phyloP scores from a whole-genome alignment of 2,888 invertebrate species.

The Belgica antarctica region DNA sequence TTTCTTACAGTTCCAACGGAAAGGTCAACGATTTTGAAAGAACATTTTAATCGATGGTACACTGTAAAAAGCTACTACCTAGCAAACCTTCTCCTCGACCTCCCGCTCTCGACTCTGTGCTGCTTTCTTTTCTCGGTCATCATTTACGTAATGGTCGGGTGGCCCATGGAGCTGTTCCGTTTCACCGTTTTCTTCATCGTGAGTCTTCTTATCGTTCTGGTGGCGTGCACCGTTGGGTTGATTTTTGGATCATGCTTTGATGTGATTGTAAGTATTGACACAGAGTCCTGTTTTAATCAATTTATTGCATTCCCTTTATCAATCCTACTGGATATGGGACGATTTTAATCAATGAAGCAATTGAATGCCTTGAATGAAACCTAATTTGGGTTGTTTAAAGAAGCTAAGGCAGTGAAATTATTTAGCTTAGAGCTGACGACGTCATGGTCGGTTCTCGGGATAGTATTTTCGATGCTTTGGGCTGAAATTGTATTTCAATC shows the following conservation, averaged over 20 bases:
- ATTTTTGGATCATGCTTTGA: slow-evolving; percentile 86
- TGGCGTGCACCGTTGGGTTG: slow-evolving; percentile 89
- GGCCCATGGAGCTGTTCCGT: slow-evolving; percentile 75
- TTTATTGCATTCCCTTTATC: too few species aligned
- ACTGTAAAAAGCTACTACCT: slow-evolving; percentile 78
- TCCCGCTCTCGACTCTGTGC: slow-evolving; percentile 73
- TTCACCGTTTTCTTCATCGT: slow-evolving; percentile 84
- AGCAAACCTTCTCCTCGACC: slow-evolving; percentile 71
- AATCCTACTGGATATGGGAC: too few species aligned
- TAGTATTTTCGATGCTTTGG: too few species aligned
- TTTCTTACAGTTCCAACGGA: slow-evolving; percentile 63
- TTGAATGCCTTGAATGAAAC: not conserved
- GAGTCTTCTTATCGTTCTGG: slow-evolving; percentile 77
- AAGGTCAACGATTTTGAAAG: slow-evolving; percentile 76
- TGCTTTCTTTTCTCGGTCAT: slow-evolving; percentile 70
- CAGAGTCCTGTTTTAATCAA: too few species aligned
- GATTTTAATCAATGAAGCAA: too few species aligned
- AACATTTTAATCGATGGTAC: slow-evolving; percentile 88
- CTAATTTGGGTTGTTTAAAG: too few species aligned
- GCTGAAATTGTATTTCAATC: too few species aligned
- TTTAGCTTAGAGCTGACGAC: too few species aligned
- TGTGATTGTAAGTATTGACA: slow-evolving; percentile 78
- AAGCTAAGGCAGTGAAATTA: too few species aligned
- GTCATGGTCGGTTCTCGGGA: too few species aligned
- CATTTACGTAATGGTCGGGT: slow-evolving; percentile 85